Evolutionary conservation across 2,113 vertebrate genomes (phyloP), one percentile per base, ranked within the genome.

Genomic region (Sylvicapra grimmia): DNA sequence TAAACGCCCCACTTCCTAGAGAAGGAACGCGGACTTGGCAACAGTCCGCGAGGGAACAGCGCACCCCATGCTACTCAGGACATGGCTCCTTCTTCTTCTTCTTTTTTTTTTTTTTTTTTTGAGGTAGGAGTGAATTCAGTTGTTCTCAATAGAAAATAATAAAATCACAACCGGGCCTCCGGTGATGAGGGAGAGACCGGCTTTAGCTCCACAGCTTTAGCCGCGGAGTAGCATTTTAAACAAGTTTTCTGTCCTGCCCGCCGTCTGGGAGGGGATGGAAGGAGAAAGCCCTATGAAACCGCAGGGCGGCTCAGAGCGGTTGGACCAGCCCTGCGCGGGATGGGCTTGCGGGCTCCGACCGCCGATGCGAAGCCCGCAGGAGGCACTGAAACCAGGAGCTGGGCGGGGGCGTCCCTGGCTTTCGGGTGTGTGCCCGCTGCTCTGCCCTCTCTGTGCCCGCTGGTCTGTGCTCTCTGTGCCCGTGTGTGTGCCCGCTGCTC

Each of bases 381-480:
- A 21, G 23, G 13, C 56, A 21, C 1, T 13, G 4, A 65, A 4
- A 13, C n/a, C 3, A 0, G 56, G 36, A n/a, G 5, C 29, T 21
- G 59, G 2, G 2, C 4, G 12, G 19, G 19, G 1, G 3, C 11
- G 3, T 18, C 5, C 11, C 8, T 4, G 2, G 8, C 13, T 29
- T 11, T 3, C 9, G 2, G 1, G 15, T 15, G 56, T 25, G 0
- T 1, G 47, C 9, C 59, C 14, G 0, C 4, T 0, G 1, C 4
- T 40, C 40, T 40, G 40, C 40, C 3, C 40, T 40, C 40, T 40
- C 40, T 40, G 40, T 40, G 40, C 40, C 40, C 40, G 40, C 40
- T 40, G 40, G 3, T 40, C 40, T 40, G 40, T 4, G 40, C 40
- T 40, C 40, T 40, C 40, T 40, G 40, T 40, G 40, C 40, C 40